Conservation (phyloP, 2,113 vertebrate species). For the Heterocephalus glaber region DNA sequence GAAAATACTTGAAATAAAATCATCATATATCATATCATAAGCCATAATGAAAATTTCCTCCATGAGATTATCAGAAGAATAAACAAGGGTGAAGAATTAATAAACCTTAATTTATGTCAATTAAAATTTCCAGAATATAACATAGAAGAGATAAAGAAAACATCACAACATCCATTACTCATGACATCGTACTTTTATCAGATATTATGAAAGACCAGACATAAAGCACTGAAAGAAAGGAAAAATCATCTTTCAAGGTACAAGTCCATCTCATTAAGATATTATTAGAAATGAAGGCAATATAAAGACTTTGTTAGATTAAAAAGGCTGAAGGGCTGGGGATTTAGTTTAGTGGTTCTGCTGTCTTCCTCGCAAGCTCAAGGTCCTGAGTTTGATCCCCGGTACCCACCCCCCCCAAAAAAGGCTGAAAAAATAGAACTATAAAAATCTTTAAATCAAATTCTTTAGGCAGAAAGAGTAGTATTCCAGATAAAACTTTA, state of each 20-base stretch:
- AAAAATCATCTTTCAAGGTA: background rate
- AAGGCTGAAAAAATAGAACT: too few species aligned
- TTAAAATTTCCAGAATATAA: background rate
- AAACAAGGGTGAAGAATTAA: background rate
- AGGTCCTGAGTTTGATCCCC: too few species aligned
- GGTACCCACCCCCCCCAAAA: too few species aligned
- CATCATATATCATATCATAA: background rate
- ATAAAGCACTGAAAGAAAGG: background rate
- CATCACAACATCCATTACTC: background rate
- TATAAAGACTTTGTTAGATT: background rate
- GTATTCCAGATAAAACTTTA: background rate
- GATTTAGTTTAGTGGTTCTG: too few species aligned
- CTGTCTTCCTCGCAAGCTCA: too few species aligned
- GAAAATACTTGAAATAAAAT: conserved; percentile 3
- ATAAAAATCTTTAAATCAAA: background rate
- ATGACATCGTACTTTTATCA: background rate
- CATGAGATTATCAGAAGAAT: background rate
- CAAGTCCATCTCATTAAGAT: background rate
- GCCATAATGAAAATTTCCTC: background rate
- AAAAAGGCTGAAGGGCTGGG: background rate
- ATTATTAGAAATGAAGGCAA: background rate
- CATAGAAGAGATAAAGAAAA: background rate
- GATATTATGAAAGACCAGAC: background rate
- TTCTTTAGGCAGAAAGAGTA: background rate
- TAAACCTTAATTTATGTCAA: background rate